A percentile compares a stretch with the other conserved stretches of the same genome.
Conservation (phyloP, 2,797 vertebrate species). For the Lutjanus campechanus region DNA sequence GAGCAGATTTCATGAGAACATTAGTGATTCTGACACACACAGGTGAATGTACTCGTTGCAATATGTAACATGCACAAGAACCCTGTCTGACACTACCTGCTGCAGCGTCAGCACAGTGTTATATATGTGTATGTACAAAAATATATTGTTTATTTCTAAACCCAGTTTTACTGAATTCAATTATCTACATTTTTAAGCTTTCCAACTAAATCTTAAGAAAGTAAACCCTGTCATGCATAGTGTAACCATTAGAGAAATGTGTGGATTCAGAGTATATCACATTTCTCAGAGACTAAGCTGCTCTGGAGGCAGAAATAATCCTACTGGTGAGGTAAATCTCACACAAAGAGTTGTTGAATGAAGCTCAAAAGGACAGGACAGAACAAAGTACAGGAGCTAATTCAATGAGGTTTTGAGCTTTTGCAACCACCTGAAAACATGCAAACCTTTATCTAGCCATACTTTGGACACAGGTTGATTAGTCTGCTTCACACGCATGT, state of each 20-base stretch:
- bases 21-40: constrained; percentile 44
- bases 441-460: background rate
- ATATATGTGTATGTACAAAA: background rate
- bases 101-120: constrained; percentile 4
- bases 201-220: background rate
- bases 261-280: constrained; percentile 1
- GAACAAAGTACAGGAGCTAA: background rate
- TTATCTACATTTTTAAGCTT: background rate
- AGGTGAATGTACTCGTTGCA: constrained; percentile 49
- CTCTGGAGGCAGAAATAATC: constrained; percentile 11
- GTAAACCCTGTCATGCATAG: background rate
- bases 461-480: background rate
- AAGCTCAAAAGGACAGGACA: background rate
- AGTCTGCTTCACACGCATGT: background rate
- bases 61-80: constrained; percentile 28
- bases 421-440: background rate
- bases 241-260: background rate
- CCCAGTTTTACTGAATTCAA: background rate
- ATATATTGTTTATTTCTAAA: background rate
- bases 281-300: background rate
- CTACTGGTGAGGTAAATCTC: background rate
- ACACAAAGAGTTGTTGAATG: background rate
- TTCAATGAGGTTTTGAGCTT: background rate
- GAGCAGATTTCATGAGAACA: constrained; percentile 59
- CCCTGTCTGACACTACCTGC: background rate